phyloP scores from a whole-genome alignment of 2,113 vertebrate genomes.

The Fregetta grallaria region DNA sequence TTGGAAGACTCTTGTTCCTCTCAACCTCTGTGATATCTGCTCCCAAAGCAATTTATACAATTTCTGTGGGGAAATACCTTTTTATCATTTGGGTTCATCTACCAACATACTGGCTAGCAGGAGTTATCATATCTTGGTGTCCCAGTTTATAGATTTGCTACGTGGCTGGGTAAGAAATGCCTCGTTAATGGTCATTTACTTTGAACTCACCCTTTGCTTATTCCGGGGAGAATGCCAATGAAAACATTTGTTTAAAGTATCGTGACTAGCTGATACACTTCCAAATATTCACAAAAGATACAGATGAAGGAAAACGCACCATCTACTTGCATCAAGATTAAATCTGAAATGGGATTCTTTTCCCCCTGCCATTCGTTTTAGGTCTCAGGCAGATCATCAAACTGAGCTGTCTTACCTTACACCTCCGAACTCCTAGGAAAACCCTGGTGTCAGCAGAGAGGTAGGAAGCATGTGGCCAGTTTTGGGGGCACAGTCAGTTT shows the following conservation, averaged over 20 bases:
- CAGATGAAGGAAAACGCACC: neutral
- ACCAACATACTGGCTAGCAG: neutral
- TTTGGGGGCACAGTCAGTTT: neutral
- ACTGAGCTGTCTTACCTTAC: neutral
- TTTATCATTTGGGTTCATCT: neutral
- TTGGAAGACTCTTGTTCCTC: neutral
- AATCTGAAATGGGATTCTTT: neutral
- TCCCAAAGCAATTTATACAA: neutral
- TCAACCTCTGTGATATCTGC: neutral
- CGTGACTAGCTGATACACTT: neutral
- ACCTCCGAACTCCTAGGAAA: neutral
- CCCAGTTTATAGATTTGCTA: neutral
- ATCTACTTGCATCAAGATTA: neutral
- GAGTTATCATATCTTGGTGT: neutral
- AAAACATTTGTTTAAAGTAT: neutral
- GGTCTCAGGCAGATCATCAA: neutral
- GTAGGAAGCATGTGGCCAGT: neutral
- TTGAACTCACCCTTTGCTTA: neutral
- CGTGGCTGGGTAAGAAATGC: accelerated
- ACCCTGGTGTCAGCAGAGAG: neutral
- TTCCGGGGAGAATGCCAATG: neutral
- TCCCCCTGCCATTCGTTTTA: neutral
- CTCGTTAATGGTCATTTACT: neutral
- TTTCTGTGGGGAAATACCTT: neutral
- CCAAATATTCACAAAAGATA: neutral